phyloP scores from a whole-genome alignment of 1,140 invertebrate genomes.

The Campoletis sonorensis region DNA sequence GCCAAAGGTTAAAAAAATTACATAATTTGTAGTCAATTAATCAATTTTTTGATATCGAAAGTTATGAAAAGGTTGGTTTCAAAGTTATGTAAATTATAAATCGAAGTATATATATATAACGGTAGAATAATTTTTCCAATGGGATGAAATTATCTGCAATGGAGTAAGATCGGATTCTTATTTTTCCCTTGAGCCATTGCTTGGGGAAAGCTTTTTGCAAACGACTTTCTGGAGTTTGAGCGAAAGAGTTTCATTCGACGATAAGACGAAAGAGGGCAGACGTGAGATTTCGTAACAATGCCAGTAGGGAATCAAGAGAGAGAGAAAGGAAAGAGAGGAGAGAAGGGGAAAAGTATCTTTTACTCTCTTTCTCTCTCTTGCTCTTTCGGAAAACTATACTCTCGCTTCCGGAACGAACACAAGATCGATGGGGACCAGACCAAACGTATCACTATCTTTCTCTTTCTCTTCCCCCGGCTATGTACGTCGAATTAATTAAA shows the following conservation, averaged over 20 bases:
- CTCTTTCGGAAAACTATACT: not conserved
- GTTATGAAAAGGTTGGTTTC: not conserved
- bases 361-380: not conserved
- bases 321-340: too few species aligned
- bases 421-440: constrained; percentile 38
- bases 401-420: constrained; percentile 8
- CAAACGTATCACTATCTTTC: not conserved
- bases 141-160: constrained; percentile 33
- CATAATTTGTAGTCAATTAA: too few species aligned
- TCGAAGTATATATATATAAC: not conserved
- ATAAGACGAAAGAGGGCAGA: constrained; percentile 34
- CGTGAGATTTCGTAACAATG: constrained; percentile 37
- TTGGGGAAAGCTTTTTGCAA: constrained; percentile 15
- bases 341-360: not conserved
- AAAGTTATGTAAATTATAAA: not conserved
- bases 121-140: not conserved
- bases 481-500: constrained; percentile 44
- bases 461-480: not conserved
- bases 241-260: constrained; percentile 27
- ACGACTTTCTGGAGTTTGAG: constrained; percentile 37
- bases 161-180: constrained; percentile 3
- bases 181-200: constrained; percentile 31
- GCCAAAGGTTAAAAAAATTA: too few species aligned
- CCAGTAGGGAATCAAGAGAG: constrained; percentile 21
- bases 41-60: not conserved